Evolutionary conservation across 2,888 invertebrate genomes (phyloP).

Genomic region (Argyresthia goedartella): DNA sequence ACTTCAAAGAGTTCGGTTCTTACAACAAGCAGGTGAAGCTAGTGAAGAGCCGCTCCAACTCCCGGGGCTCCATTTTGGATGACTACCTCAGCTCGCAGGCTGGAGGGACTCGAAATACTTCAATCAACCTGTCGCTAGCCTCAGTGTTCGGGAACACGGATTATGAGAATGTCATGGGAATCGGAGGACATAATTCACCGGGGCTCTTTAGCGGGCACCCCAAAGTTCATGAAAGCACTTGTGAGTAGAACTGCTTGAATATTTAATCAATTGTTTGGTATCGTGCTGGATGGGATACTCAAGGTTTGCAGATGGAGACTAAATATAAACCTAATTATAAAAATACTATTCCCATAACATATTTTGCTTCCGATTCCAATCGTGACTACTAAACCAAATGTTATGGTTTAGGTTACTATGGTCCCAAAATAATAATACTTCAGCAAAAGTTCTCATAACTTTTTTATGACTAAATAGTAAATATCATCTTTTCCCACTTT

Average conservation of each 20-base stretch:
- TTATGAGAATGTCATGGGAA: slow-evolving; percentile 28
- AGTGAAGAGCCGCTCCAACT: slow-evolving; percentile 57
- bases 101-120: slow-evolving; percentile 13
- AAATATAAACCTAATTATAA: too few species aligned
- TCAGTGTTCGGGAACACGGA: slow-evolving; percentile 36
- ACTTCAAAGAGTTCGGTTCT: slow-evolving; percentile 68
- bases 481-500: neutral
- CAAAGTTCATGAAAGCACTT: slow-evolving; percentile 47
- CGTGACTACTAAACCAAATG: too few species aligned
- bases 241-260: slow-evolving; percentile 30
- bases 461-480: too few species aligned
- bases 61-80: slow-evolving; percentile 57
- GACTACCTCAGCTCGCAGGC: slow-evolving; percentile 27
- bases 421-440: too few species aligned
- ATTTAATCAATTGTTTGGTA: neutral
- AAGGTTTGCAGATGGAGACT: too few species aligned
- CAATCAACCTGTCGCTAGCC: slow-evolving; percentile 32
- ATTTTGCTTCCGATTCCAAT: too few species aligned
- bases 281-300: neutral
- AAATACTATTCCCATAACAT: too few species aligned
- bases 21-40: slow-evolving; percentile 58
- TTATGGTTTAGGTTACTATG: too few species aligned
- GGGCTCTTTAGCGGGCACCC: slow-evolving; percentile 29
- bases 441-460: too few species aligned
- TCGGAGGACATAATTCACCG: slow-evolving; percentile 25